phyloP scores from a whole-genome alignment of 1,140 invertebrate species.

The Papilio glaucus region DNA sequence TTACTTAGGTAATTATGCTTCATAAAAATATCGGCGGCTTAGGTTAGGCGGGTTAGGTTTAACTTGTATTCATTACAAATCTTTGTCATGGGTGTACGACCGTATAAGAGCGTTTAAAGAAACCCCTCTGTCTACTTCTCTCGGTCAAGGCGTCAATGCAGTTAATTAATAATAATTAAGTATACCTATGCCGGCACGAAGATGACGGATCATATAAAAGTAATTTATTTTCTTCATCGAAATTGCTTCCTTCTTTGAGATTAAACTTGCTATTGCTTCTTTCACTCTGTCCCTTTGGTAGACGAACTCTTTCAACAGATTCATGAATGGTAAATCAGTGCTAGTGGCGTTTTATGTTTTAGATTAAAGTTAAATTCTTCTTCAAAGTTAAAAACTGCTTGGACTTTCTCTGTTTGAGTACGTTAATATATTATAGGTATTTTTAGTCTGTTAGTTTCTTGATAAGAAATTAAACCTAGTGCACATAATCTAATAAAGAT shows the following conservation, averaged over 20 bases:
- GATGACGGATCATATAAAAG: constrained; percentile 4
- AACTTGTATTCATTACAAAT: neutral
- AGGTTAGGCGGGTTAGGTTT: too few species aligned
- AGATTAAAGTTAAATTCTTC: neutral
- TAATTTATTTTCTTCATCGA: constrained; percentile 1
- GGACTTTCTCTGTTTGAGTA: neutral
- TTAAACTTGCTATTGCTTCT: neutral
- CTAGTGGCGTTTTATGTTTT: neutral
- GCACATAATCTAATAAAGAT: too few species aligned
- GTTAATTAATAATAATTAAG: too few species aligned
- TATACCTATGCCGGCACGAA: too few species aligned
- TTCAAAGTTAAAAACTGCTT: neutral
- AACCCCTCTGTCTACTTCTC: too few species aligned
- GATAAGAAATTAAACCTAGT: neutral
- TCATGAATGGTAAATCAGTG: neutral
- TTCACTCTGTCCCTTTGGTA: neutral
- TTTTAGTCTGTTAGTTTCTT: neutral
- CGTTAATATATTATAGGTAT: too few species aligned
- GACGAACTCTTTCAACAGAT: neutral
- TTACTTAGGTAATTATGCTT: too few species aligned
- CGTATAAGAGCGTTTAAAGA: neutral
- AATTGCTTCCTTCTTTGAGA: neutral
- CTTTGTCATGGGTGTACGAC: neutral
- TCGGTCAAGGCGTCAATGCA: too few species aligned
- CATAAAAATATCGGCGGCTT: neutral